Percentiles rank a stretch among this genome's conserved stretches.
Evolutionary conservation across 2,888 invertebrate species (phyloP).

Genomic region (Eristalinus sepulchralis): DNA sequence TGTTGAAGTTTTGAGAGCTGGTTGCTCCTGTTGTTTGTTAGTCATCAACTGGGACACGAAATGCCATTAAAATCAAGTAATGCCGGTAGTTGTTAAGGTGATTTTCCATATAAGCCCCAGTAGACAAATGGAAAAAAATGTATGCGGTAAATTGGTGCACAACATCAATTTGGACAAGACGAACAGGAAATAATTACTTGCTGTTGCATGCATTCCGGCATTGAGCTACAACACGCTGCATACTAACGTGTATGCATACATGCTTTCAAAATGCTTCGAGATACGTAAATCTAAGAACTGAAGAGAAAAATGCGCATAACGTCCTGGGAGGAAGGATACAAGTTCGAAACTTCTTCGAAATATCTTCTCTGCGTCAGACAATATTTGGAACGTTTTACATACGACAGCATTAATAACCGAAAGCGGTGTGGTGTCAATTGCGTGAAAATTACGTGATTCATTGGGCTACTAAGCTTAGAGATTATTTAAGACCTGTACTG

Average conservation of each 20-base stretch:
- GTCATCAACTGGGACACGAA: slow-evolving; percentile 65
- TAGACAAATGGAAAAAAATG: slow-evolving; percentile 6
- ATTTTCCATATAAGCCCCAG: slow-evolving; percentile 50
- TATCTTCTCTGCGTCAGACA: no score
- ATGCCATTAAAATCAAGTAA: slow-evolving; percentile 62
- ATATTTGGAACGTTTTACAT: no score
- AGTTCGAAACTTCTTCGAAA: no score
- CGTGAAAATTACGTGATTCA: no score
- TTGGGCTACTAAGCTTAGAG: no score
- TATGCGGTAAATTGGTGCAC: slow-evolving; percentile 25
- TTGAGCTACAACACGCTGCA: slow-evolving; percentile 34
- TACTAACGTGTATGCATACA: slow-evolving; percentile 44
- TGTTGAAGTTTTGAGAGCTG: slow-evolving; percentile 22
- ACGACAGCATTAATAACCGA: no score
- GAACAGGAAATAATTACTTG: slow-evolving; percentile 68
- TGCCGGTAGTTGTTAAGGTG: slow-evolving; percentile 66
- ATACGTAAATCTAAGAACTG: no score
- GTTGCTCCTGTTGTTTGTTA: slow-evolving; percentile 34
- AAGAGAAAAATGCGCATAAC: no score
- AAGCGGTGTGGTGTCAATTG: no score
- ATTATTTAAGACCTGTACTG: no score
- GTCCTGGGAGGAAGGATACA: no score
- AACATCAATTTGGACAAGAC: slow-evolving; percentile 48
- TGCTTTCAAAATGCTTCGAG: neutral
- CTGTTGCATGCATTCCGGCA: slow-evolving; percentile 54